Percentiles rank a stretch among this genome's conserved stretches.
phyloP scores from a whole-genome alignment of 2,113 vertebrate genomes.

The Labeo catla region DNA sequence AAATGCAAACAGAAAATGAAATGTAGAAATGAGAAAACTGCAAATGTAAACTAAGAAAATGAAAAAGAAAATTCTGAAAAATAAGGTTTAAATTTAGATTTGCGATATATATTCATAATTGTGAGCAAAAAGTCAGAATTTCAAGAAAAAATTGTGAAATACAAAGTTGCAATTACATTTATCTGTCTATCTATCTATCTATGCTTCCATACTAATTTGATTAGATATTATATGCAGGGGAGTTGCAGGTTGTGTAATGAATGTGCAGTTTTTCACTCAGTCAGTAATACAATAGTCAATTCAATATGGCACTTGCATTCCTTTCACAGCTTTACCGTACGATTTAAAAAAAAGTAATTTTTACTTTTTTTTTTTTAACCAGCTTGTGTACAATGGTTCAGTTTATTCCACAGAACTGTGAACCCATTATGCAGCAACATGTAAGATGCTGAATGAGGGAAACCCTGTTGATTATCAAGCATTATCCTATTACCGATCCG shows the following conservation, averaged over 20 bases:
- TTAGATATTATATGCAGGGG: background rate
- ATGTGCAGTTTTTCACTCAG: background rate
- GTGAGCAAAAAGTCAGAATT: too few relatives aligned
- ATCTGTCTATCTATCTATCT: too few relatives aligned
- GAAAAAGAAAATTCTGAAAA: too few relatives aligned
- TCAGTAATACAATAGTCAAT: background rate
- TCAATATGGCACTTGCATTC: background rate
- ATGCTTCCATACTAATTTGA: background rate
- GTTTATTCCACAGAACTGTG: background rate
- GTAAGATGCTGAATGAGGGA: slow-evolving; percentile 14
- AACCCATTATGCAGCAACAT: background rate
- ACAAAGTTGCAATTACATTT: too few relatives aligned
- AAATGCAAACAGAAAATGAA: too few relatives aligned
- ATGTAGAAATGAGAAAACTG: too few relatives aligned
- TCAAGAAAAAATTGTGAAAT: too few relatives aligned
- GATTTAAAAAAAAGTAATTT: background rate
- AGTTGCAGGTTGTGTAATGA: background rate
- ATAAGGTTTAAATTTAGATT: too few relatives aligned
- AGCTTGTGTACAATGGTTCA: slow-evolving; percentile 1
- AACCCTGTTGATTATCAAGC: slow-evolving; percentile 33
- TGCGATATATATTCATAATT: too few relatives aligned
- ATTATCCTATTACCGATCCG: slow-evolving; percentile 52
- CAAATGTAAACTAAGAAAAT: too few relatives aligned
- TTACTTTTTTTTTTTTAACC: background rate
- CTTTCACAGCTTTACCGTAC: background rate